These are phyloP conservation scores for Candidula unifasciata DNA, from an alignment of 2,888 invertebrate species.

Conservation along the genomic window DNA sequence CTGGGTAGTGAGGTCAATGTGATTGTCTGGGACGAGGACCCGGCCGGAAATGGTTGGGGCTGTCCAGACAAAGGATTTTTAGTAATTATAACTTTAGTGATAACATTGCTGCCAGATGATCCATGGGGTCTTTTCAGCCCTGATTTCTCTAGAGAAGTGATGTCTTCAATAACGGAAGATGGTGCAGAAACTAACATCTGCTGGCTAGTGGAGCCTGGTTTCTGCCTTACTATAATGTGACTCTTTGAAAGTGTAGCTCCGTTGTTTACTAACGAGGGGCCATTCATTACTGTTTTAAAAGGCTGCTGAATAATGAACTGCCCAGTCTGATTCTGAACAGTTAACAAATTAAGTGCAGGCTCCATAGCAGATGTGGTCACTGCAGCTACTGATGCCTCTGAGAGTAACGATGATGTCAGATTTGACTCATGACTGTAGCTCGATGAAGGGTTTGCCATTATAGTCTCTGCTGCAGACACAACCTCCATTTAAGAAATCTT, in stretches of 20 bases:
- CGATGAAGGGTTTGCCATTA: conserved; percentile 31
- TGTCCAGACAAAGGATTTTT: conserved; percentile 74
- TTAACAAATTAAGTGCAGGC: conserved; percentile 38
- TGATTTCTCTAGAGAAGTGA: conserved; percentile 52
- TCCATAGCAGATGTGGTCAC: conserved; percentile 9
- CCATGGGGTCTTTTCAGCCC: conserved; percentile 56
- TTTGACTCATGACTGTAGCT: background rate
- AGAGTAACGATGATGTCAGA: conserved; percentile 19
- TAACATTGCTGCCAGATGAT: conserved; percentile 63
- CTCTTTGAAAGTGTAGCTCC: conserved; percentile 41
- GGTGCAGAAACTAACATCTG: conserved; percentile 19
- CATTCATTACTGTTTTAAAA: conserved; percentile 36
- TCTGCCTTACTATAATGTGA: conserved; percentile 51
- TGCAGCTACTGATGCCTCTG: background rate
- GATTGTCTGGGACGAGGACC: conserved; percentile 42
- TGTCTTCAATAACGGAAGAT: conserved; percentile 40
- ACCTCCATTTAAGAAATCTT: conserved; percentile 40
- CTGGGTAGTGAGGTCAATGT: conserved; percentile 53
- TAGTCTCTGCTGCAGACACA: conserved; percentile 26
- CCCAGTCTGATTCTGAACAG: conserved; percentile 45
- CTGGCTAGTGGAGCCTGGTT: conserved; percentile 24
- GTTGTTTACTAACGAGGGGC: conserved; percentile 38
- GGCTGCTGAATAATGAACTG: conserved; percentile 50
- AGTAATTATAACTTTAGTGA: conserved; percentile 77
- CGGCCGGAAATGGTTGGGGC: conserved; percentile 67